A percentile compares a stretch with the other conserved stretches of the same genome.
Conservation (phyloP, 2,113 vertebrate genomes). For the Lophura nycthemera region DNA sequence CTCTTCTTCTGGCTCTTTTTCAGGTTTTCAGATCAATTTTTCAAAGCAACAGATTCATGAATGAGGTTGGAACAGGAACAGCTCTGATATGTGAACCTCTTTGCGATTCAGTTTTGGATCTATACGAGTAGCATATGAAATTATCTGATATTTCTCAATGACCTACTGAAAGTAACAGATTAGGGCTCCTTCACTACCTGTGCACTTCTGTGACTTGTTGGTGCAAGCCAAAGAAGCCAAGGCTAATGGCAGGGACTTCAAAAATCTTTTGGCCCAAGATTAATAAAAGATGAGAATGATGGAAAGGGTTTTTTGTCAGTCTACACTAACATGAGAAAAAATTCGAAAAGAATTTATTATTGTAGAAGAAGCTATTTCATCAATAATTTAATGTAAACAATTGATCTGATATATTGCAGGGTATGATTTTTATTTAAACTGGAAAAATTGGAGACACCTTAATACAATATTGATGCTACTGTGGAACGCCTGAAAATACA, state of each 20-base stretch:
- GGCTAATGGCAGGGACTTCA: background rate
- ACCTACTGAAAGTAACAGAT: background rate
- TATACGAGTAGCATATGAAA: background rate
- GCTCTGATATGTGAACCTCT: fast-evolving
- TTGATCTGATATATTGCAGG: background rate
- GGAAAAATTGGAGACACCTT: background rate
- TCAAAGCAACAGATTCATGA: background rate
- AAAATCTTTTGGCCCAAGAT: background rate
- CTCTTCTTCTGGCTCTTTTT: background rate
- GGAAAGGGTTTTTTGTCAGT: background rate
- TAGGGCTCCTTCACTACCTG: background rate
- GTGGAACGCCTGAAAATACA: background rate
- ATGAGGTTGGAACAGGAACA: background rate
- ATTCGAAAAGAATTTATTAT: background rate
- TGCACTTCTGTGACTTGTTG: fast-evolving
- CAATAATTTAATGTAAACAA: background rate
- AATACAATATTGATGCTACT: background rate
- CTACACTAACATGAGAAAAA: background rate
- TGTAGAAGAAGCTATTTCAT: background rate
- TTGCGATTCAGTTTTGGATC: background rate
- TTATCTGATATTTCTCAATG: fast-evolving
- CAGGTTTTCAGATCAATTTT: background rate
- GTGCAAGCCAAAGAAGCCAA: background rate
- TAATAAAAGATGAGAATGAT: background rate
- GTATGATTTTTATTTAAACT: background rate